Evolutionary conservation across 2,888 invertebrate species (phyloP).

Genomic region (Leptopilina myrica): DNA sequence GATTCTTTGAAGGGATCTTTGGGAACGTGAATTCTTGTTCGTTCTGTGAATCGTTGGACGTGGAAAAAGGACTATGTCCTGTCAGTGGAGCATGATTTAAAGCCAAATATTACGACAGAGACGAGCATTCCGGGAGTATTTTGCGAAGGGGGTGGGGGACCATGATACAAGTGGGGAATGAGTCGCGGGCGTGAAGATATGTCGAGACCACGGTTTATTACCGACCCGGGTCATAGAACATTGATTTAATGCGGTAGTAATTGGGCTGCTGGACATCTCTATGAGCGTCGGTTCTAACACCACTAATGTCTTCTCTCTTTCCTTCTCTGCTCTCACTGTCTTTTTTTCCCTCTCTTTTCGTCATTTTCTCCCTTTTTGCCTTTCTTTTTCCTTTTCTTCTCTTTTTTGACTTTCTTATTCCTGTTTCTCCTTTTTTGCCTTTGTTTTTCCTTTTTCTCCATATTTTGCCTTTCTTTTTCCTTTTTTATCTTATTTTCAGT

Average conservation of each 20-base stretch:
- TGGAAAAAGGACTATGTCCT: conserved; percentile 60
- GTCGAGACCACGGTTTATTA: conserved; percentile 73
- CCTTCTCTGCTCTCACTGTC: conserved; percentile 12
- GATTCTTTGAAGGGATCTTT: conserved; percentile 28
- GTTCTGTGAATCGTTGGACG: conserved; percentile 55
- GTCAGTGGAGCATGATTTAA: conserved; percentile 76
- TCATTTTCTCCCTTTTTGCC: too few relatives aligned
- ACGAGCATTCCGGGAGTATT: conserved; percentile 70
- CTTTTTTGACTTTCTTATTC: too few relatives aligned
- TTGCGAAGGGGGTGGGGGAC: conserved; percentile 54
- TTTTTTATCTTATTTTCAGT: too few relatives aligned
- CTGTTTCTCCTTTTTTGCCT: too few relatives aligned
- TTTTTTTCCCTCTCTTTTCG: not conserved
- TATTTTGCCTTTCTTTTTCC: too few relatives aligned
- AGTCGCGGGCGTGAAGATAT: conserved; percentile 68
- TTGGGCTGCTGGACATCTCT: conserved; percentile 74
- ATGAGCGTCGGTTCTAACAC: conserved; percentile 67
- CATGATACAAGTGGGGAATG: conserved; percentile 42
- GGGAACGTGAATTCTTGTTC: conserved; percentile 57
- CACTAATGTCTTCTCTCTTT: conserved; percentile 64
- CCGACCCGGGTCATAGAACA: conserved; percentile 71
- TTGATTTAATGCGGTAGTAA: conserved; percentile 77
- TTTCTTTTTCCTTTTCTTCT: too few relatives aligned
- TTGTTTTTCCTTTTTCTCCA: too few relatives aligned
- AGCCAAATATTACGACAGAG: conserved; percentile 76